Conservation (phyloP, 2,888 invertebrate genomes). For the Hirtodrosophila confusa region DNA sequence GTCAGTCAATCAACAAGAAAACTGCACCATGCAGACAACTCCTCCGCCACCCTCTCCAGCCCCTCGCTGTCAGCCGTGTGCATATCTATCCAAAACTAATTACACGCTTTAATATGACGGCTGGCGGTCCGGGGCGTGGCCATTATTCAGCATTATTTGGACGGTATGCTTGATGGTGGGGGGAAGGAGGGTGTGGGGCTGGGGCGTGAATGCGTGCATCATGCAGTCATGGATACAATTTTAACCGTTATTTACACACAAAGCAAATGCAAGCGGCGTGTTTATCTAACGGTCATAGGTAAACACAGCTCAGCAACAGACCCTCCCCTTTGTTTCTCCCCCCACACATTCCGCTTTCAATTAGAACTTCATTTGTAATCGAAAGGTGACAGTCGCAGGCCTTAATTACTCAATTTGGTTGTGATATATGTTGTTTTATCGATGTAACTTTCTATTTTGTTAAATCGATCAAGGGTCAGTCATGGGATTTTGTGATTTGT, state of each 20-base stretch:
- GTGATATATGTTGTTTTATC: slow-evolving; percentile 39
- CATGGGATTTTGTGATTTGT: slow-evolving; percentile 6
- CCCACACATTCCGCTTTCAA: slow-evolving; percentile 39
- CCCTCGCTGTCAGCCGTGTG: slow-evolving; percentile 16
- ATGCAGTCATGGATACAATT: slow-evolving; percentile 70
- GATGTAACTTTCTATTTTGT: slow-evolving; percentile 50
- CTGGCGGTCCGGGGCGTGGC: slow-evolving; percentile 55
- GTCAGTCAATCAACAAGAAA: slow-evolving; percentile 58
- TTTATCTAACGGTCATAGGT: slow-evolving; percentile 64
- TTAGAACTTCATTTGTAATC: slow-evolving; percentile 56
- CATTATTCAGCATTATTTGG: slow-evolving; percentile 70
- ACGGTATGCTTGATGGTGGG: slow-evolving; percentile 4
- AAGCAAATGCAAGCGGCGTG: slow-evolving; percentile 34
- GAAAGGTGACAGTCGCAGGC: slow-evolving; percentile 38
- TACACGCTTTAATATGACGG: slow-evolving; percentile 71
- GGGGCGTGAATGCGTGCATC: slow-evolving; percentile 57
- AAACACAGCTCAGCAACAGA: slow-evolving; percentile 38
- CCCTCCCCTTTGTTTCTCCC: slow-evolving; percentile 2
- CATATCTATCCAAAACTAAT: slow-evolving; percentile 67
- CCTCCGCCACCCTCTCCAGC: not conserved
- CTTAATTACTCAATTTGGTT: slow-evolving; percentile 66
- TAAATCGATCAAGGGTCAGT: slow-evolving; percentile 42
- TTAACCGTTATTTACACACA: slow-evolving; percentile 54
- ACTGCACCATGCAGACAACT: slow-evolving; percentile 41
- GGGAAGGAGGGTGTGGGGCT: not conserved